Evolutionary conservation across 1,140 invertebrate genomes (phyloP), one percentile per base, ranked within the genome.

Genomic region (Lordiphosa stackelbergi): DNA sequence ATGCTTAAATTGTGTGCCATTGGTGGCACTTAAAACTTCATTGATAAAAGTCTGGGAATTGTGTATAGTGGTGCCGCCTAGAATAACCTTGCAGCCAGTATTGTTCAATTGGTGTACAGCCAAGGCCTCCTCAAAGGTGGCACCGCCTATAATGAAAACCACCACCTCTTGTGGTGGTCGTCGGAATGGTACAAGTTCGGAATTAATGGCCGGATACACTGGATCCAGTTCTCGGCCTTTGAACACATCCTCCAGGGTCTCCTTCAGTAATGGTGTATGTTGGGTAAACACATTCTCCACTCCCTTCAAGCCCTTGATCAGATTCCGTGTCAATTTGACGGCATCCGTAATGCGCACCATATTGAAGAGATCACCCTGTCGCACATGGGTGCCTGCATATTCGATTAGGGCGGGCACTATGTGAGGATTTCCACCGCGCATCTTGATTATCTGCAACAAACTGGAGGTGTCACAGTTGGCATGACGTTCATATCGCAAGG

Each of bases 261-360:
- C 94, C 73, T 93, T 93, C 1, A 99, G 79, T 8, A 97, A 87
- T 0, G 97, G 97, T 10, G 92, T 94, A 88, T 99, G 97, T 86
- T 99, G 97, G 0, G 97, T 98, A 85, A 97, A 99, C 63, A 99
- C 96, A 89, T 99, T 99, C 87, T 99, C 97, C 3, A 99, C 96
- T 4, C 97, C 97, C 89, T 95, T 95, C 10, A 97, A 88, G 34
- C 94, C 94, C 90, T 96, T 96, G 53, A 98, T 95, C 52, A 97
- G 92, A 85, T 96, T 93, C 75, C 97, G 94, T 9, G 96, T 97
- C 60, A 96, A 93, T 86, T 97, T 96, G 0, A 95, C 95, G 12
- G 97, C 95, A 73, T 94, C 93, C 83, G 95, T 94, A 71, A 95
- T 92, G 12, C 87, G 84, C 12, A 88, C 85, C 65, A 86, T 77